phyloP scores from a whole-genome alignment of 1,140 invertebrate genomes.

The Hyphantria cunea region DNA sequence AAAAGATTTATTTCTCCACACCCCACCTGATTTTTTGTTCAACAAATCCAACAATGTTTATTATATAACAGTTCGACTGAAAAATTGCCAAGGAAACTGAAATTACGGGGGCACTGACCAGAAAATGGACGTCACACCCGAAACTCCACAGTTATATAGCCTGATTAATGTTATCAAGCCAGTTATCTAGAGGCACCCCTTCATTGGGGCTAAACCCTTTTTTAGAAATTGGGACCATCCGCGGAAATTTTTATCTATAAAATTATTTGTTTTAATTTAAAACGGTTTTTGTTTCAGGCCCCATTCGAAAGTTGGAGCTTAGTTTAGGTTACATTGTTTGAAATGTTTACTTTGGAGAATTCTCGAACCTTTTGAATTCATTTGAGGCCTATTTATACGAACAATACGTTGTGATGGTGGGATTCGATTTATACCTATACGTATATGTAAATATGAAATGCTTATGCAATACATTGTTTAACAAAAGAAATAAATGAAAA shows the following conservation, averaged over 20 bases:
- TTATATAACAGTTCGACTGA: constrained; percentile 45
- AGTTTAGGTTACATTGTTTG: not conserved
- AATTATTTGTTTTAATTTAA: constrained; percentile 35
- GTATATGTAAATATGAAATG: no score
- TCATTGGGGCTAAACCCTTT: constrained; percentile 72
- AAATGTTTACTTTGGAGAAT: constrained; percentile 1
- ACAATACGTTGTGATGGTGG: not conserved
- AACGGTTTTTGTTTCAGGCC: constrained; percentile 10
- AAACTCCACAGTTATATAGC: constrained; percentile 42
- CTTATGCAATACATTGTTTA: no score
- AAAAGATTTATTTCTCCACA: constrained; percentile 8
- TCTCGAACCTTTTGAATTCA: not conserved
- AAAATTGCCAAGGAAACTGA: constrained; percentile 53
- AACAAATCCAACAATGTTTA: constrained; percentile 38
- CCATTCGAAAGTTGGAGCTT: not conserved
- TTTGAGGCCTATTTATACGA: not conserved
- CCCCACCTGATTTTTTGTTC: not conserved
- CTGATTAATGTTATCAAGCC: constrained; percentile 76
- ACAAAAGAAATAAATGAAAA: no score
- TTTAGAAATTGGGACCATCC: constrained; percentile 23
- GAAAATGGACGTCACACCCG: constrained; percentile 64
- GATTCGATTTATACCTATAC: no score
- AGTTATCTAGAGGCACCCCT: constrained; percentile 58
- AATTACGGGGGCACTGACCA: constrained; percentile 72
- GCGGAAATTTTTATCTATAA: constrained; percentile 51